phyloP scores from a whole-genome alignment of 2,797 vertebrate species.

The Pangasius mekongensis region DNA sequence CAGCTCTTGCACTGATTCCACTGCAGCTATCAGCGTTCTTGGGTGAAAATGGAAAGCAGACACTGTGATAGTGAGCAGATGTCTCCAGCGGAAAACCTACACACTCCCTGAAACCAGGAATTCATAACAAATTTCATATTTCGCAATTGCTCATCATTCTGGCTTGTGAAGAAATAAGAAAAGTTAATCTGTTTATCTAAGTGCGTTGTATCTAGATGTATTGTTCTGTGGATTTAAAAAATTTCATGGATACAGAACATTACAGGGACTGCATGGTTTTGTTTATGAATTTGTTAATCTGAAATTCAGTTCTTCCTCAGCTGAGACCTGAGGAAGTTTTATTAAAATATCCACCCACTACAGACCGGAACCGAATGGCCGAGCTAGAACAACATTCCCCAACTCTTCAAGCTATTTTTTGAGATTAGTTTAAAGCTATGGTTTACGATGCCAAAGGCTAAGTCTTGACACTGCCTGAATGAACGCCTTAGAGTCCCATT shows the following conservation, averaged over 20 bases:
- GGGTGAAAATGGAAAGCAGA: slow-evolving; percentile 52
- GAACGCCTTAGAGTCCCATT: slow-evolving; percentile 27
- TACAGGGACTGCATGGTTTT: neutral
- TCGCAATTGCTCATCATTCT: slow-evolving; percentile 20
- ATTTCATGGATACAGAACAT: neutral
- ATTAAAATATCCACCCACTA: slow-evolving; percentile 14
- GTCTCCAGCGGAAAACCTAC: slow-evolving; percentile 45
- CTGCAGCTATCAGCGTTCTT: slow-evolving; percentile 39
- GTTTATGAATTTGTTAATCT: neutral
- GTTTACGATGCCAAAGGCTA: slow-evolving; percentile 28
- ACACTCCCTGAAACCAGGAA: slow-evolving; percentile 39
- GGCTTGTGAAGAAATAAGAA: slow-evolving; percentile 9
- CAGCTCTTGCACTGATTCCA: slow-evolving; percentile 24
- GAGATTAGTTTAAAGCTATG: slow-evolving; percentile 36
- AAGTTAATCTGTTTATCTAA: neutral
- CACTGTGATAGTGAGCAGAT: slow-evolving; percentile 49
- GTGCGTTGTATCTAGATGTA: neutral
- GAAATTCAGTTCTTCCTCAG: neutral
- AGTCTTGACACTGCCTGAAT: slow-evolving; percentile 29
- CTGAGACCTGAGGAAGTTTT: neutral
- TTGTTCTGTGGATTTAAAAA: neutral
- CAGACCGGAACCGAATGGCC: slow-evolving; percentile 3
- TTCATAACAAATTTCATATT: slow-evolving; percentile 41
- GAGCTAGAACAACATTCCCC: slow-evolving; percentile 20
- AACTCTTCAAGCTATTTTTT: slow-evolving; percentile 24